A percentile compares a stretch with the other conserved stretches of the same genome.
Evolutionary conservation across 1,140 invertebrate species (phyloP).

Genomic region (Hetaerina americana): DNA sequence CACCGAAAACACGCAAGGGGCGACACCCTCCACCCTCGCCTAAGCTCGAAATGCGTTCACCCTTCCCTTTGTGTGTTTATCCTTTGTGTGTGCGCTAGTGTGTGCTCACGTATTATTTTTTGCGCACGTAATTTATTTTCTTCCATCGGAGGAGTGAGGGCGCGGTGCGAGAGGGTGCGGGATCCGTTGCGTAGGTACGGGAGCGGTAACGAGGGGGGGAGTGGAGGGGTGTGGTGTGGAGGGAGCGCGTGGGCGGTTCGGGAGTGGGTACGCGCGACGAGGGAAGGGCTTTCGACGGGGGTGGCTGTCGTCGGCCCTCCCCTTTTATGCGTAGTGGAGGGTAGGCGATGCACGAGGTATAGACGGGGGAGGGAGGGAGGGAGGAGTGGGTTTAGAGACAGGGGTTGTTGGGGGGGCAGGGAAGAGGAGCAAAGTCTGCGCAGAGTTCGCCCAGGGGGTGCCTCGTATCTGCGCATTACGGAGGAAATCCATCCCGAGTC

Average conservation of each 20-base stretch:
- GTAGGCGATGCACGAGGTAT: neutral
- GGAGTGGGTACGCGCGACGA: neutral
- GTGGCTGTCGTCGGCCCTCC: too few species aligned
- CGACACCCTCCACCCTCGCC: too few species aligned
- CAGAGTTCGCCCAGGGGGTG: neutral
- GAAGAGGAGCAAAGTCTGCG: neutral
- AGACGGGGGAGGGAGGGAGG: neutral
- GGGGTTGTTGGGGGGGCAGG: too few species aligned
- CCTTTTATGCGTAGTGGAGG: neutral
- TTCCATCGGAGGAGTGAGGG: too few species aligned
- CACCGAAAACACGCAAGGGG: too few species aligned
- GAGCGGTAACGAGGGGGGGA: neutral
- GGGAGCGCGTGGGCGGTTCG: neutral
- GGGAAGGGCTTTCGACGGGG: too few species aligned
- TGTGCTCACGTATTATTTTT: too few species aligned
- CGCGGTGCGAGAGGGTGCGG: too few species aligned
- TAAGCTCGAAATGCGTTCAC: too few species aligned
- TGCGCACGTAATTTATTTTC: too few species aligned
- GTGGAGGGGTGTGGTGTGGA: neutral
- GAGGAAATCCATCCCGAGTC: neutral
- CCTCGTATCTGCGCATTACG: neutral
- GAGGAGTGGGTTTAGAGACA: neutral
- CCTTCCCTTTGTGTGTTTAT: too few species aligned
- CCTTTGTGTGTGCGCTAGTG: too few species aligned
- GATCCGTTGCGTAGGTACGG: neutral